These are phyloP conservation scores for Mionectes olivaceus DNA, from an alignment of 2,797 vertebrate species.

Conservation along the genomic window DNA sequence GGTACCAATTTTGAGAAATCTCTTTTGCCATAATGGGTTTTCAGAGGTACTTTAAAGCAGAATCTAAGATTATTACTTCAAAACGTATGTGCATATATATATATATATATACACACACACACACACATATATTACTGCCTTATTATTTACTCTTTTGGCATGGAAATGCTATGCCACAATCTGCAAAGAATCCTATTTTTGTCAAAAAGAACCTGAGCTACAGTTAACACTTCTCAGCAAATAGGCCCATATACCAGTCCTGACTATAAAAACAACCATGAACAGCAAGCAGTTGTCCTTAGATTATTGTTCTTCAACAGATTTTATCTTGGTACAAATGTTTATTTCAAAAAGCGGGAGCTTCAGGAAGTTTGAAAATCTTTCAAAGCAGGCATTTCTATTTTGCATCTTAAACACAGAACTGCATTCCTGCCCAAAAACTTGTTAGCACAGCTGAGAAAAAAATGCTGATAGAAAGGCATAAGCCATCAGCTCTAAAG, in stretches of 20 bases:
- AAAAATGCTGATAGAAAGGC: slow-evolving; percentile 25
- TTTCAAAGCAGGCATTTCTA: not conserved
- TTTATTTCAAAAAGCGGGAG: not conserved
- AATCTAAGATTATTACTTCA: not conserved
- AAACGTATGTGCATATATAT: not conserved
- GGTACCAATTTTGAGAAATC: not conserved
- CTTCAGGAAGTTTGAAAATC: not conserved
- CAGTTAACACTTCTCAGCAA: not conserved
- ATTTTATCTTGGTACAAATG: not conserved
- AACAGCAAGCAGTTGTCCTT: not conserved
- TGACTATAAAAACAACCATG: not conserved
- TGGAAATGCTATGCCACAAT: not conserved
- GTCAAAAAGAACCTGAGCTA: not conserved
- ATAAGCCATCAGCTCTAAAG: not conserved
- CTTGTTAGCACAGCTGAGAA: slow-evolving; percentile 38
- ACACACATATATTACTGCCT: not conserved
- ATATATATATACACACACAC: not conserved
- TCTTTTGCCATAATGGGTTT: not conserved
- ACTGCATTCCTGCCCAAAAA: not conserved
- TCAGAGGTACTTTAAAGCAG: not conserved
- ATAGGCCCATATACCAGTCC: not conserved
- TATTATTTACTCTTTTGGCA: not conserved
- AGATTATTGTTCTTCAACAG: not conserved
- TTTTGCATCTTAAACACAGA: not conserved
- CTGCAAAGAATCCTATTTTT: not conserved